Evolutionary conservation across 2,797 vertebrate genomes (phyloP).

Genomic region (Setipinna tenuifilis): DNA sequence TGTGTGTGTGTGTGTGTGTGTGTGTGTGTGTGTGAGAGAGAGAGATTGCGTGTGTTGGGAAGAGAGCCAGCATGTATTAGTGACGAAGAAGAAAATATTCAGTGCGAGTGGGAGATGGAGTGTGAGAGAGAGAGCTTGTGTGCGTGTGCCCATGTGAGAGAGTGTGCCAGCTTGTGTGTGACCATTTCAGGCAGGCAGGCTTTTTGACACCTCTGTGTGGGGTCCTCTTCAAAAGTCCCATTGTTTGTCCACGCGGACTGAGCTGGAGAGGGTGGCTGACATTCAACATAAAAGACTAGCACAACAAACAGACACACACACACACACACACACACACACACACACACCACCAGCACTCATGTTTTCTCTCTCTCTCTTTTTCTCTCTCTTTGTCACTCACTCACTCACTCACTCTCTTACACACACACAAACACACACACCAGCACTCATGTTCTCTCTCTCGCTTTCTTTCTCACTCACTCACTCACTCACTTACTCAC

Average conservation of each 20-base stretch:
- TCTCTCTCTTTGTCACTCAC: too few species aligned
- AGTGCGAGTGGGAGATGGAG: neutral
- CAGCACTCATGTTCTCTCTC: too few species aligned
- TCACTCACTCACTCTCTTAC: too few species aligned
- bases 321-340: conserved; percentile 4
- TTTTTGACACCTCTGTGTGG: conserved; percentile 20
- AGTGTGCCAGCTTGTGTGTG: neutral
- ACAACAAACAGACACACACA: neutral
- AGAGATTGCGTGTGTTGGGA: too few species aligned
- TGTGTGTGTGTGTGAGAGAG: neutral
- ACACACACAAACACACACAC: too few species aligned
- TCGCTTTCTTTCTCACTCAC: too few species aligned
- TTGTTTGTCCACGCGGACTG: conserved; percentile 8
- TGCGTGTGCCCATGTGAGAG: neutral
- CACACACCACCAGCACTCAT: neutral
- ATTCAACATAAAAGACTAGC: neutral
- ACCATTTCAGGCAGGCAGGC: neutral
- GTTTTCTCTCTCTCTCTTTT: too few species aligned
- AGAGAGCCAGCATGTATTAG: too few species aligned
- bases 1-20: neutral
- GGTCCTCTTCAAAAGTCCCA: conserved; percentile 11
- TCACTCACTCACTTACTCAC: too few species aligned
- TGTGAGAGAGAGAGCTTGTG: neutral
- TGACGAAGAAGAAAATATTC: too few species aligned
- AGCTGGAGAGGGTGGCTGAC: conserved; percentile 2